Evolutionary conservation across 2,888 invertebrate species (phyloP), one percentile per base, ranked within the genome.

Genomic region (Drosophila anomelani): DNA sequence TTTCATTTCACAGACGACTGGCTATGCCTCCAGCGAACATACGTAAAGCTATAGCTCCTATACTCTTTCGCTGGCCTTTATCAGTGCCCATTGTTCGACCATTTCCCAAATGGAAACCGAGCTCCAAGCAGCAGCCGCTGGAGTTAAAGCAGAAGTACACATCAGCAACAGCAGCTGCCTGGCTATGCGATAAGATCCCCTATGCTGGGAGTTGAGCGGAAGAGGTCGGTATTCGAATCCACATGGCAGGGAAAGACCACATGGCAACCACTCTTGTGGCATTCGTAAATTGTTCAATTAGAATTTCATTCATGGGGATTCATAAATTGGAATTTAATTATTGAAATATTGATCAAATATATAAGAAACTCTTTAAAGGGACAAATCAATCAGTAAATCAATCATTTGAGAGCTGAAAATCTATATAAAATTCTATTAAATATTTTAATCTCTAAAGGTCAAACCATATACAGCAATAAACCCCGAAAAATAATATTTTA

Each of bases 1-100:
- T 81, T 80, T 81, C 51, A 79, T 85, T 84, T 84, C 76, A 84
- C 76, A 81, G 85, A 51, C 77, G 69, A 80, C 70, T 75, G 82
- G 51, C 47, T 46, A 39, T 51, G 47, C 32, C 38, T 13, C 26
- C 26, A 26, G 26, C 26, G 4, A 26, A 26, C 26, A 26, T 26
- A 47, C n/a, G 26, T 17, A 17, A 4, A 32, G 49, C 17, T 6
- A 29, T 53, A 46, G 43, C 43, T 6, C 47, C 12, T 12, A 3
- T 17, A 58, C 64, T 49, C 62, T 47, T 75, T 67, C 46, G 38
- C 70, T 15, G 62, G 23, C 36, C 56, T 54, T 72, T 80, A 83
- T 85, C 84, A 83, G 86, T 51, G 62, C 39, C 62, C 85, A 79
- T 87, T 82, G 81, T 67, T 67, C 53, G 43, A 15, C 46, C 49